phyloP scores from a whole-genome alignment of 1,140 invertebrate genomes.

The Achatina immaculata region DNA sequence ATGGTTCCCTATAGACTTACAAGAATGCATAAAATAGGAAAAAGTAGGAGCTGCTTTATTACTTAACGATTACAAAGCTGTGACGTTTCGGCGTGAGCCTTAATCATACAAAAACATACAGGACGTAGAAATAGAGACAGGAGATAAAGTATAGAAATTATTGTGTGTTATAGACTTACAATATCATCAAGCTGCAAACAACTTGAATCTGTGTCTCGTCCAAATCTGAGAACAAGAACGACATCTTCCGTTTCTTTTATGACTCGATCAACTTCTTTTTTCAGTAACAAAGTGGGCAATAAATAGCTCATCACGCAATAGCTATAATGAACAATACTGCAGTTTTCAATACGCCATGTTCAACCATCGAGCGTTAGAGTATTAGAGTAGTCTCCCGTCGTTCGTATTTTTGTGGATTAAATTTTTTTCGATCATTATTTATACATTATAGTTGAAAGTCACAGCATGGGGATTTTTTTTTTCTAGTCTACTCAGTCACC shows the following conservation, averaged over 20 bases:
- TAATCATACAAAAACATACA: no score
- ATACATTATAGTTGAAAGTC: no score
- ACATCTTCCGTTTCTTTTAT: slow-evolving; percentile 64
- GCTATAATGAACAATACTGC: neutral
- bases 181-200: slow-evolving; percentile 68
- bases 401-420: neutral
- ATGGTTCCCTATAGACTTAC: neutral
- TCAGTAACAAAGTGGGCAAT: slow-evolving; percentile 57
- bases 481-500: no score
- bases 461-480: no score
- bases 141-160: no score
- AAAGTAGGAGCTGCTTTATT: no score
- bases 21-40: no score
- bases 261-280: slow-evolving; percentile 64
- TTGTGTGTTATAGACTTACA: slow-evolving; percentile 52
- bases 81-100: no score
- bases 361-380: no score
- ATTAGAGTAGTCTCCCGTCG: slow-evolving; percentile 14
- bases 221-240: slow-evolving; percentile 69
- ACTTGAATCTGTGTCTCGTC: slow-evolving; percentile 60
- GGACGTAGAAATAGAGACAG: no score
- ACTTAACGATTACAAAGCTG: no score
- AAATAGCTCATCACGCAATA: slow-evolving; percentile 57
- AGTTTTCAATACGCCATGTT: no score
- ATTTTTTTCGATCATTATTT: neutral